Base-by-base conservation (phyloP, 1,140 invertebrate genomes). In the Colletes latitarsis region DNA sequence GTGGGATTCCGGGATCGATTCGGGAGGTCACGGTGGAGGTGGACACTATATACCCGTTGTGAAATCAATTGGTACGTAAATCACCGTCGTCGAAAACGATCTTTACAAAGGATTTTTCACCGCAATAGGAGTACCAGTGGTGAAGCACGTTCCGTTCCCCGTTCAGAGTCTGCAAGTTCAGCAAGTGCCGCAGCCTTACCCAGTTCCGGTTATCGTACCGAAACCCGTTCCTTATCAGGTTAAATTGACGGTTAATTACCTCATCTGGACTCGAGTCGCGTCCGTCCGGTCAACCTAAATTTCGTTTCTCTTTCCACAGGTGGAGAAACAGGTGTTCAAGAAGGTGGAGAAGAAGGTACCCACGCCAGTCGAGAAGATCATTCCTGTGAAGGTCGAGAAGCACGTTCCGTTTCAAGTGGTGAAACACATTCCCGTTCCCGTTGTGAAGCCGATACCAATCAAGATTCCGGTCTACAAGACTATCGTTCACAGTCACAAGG, bases 81-180 rank as follows among this genome's bases (percentile, higher is more conserved):
- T 76, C 67, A 43, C 4, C 67, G 0, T 1, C 1, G 43, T 52
- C 12, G 3, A 6, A 5, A 30, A 30, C 30, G 30, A 30, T 30
- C 30, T 1, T 30, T 30, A 30, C 30, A 30, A 30, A 30, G 30
- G 30, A 30, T 30, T 30, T 43, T 14, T 30, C 3, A n/a, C 30
- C n/a, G 5, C 5, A 17, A 58, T 69, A 91, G 90, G 84, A 17
- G 92, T 95, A 14, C 95, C 95, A 12, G 94, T 96, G n/a, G 93
- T 94, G 21, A 95, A 96, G 87, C 89, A 94, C 5, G 89, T 96
- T 0, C 95, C 95, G 60, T 93, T 96, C 3, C 94, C 94, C 71
- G 93, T 96, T 6, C 95, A 95, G 0, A 95, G 96, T 84, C 95
- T 95, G 12, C 94, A 96, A 70, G 92, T 96, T 6, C 89, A 94